Conservation (phyloP, 2,888 invertebrate genomes). For the Synanthedon andrenaeformis region DNA sequence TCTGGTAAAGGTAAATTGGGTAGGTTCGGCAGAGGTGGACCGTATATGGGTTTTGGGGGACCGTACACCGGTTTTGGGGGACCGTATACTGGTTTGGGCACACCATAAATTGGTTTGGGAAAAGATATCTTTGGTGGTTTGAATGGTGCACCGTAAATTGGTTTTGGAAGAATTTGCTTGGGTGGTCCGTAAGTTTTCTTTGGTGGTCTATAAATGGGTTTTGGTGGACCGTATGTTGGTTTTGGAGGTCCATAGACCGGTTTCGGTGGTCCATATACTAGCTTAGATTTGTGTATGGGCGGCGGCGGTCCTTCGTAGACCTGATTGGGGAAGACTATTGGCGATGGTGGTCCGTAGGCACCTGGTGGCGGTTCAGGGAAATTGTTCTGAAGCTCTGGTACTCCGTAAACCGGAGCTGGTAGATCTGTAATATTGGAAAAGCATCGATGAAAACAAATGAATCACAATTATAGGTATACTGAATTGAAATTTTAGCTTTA, state of each 20-base stretch:
- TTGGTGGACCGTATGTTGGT: constrained; percentile 52
- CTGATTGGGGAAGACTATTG: constrained; percentile 46
- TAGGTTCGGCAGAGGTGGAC: constrained; percentile 24
- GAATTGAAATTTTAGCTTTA: not conserved
- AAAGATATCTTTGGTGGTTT: constrained; percentile 35
- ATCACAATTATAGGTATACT: not conserved
- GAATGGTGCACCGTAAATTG: constrained; percentile 42
- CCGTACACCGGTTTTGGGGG: constrained; percentile 55
- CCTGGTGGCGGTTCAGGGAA: constrained; percentile 38
- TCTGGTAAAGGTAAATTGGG: constrained; percentile 22
- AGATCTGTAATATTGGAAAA: constrained; percentile 43
- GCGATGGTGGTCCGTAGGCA: constrained; percentile 65
- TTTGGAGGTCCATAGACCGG: constrained; percentile 55
- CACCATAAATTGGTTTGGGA: constrained; percentile 34
- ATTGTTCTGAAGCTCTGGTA: constrained; percentile 55
- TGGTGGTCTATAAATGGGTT: constrained; percentile 39
- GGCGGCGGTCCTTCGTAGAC: constrained; percentile 66
- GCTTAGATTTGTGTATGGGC: constrained; percentile 46
- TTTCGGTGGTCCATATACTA: constrained; percentile 41
- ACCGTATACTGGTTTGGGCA: constrained; percentile 46
- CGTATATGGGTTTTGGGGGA: constrained; percentile 30
- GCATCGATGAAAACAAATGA: not conserved
- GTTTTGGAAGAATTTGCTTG: constrained; percentile 37
- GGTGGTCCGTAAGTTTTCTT: constrained; percentile 39
- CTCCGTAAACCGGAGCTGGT: constrained; percentile 72